Base-by-base conservation (phyloP, 2,113 vertebrate genomes). In the Takifugu bimaculatus region DNA sequence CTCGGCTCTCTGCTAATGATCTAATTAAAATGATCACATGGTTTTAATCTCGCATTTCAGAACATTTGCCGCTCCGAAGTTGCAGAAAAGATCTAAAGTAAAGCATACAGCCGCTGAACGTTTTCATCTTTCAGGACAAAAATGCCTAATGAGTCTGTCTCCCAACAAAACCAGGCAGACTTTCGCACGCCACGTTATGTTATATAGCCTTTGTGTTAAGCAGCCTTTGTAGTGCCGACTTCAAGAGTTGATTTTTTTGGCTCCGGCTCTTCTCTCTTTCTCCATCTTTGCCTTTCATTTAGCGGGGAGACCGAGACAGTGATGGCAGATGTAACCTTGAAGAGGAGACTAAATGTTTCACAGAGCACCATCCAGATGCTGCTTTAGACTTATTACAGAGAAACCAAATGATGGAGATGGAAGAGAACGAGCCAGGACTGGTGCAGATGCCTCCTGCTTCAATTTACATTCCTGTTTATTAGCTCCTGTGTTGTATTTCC, bases 11-110 rank as follows among this genome's bases (percentile, higher is more conserved):
- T 58, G 71, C 88, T 90, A 90, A 91, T 91, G 85, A 88, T 89
- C 81, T 85, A 88, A 91, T 91, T 89, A 86, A 88, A 88, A 83
- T 76, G 73, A 90, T 90, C 85, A 91, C 87, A 89, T 87, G 85
- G 83, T 85, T 87, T 84, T 88, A 88, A 89, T 89, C 75, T 81
- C 61, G 68, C 77, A 82, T 85, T 86, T 88, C 81, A 88, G 89
- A 90, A 79, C 79, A 70, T 66, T 76, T 76, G 69, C 51, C 49
- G 12, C 51, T 53, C 27, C 69, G 78, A 73, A 73, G 62, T 72
- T 75, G 82, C 67, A 72, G 79, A 84, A 76, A 62, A 75, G 65
- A 77, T 85, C 77, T 66, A 70, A 88, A 73, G 69, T 69, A 49
- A 82, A 78, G 15, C 69, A 77, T 84, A 61, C 77, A 69, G 80